Evolutionary conservation across 2,888 invertebrate species (phyloP), one percentile per base, ranked within the genome.

Genomic region (Autographa gamma): DNA sequence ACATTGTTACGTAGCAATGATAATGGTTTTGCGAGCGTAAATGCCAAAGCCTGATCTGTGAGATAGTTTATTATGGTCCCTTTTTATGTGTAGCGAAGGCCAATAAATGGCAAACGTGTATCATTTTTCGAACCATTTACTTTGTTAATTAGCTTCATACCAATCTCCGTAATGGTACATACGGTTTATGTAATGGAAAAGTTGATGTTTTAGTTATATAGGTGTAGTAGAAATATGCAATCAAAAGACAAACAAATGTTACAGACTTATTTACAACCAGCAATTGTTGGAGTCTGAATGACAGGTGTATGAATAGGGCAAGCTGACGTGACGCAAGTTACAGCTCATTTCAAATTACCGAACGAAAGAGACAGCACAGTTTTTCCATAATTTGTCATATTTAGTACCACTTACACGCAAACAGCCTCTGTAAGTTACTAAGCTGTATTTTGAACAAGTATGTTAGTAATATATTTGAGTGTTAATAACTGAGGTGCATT

Each of bases 281-380:
- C 54, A 71, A 76, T 74, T 71, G 66, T 66, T 72, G 66, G 60
- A 67, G 58, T 31, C 77, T 85, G 85, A 86, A 88, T 85, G 89
- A 85, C 89, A 91, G 87, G 85, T 89, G 86, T 82, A 77, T 86
- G 82, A 85, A 83, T 85, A 79, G 79, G 74, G 66, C 71, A 70
- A 68, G 78, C 62, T 91, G 91, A 90, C 89, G 61, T 91, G 90
- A 90, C 89, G 90, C 84, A 88, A 88, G 77, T 72, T 77, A 70
- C 71, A 73, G 62, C 73, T 79, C 79, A 81, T 81, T 85, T 75
- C 66, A 79, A 83, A 84, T 83, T 72, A 79, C 80, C 66, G 83
- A 86, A 85, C 79, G 67, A 81, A 77, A 32, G 59, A 66, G 60
- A 62, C 68, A 72, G 16, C 60, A 54, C 38, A 19, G 69, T 62